Base-by-base conservation (phyloP, 2,113 vertebrate genomes). In the Macrotis lagotis region DNA sequence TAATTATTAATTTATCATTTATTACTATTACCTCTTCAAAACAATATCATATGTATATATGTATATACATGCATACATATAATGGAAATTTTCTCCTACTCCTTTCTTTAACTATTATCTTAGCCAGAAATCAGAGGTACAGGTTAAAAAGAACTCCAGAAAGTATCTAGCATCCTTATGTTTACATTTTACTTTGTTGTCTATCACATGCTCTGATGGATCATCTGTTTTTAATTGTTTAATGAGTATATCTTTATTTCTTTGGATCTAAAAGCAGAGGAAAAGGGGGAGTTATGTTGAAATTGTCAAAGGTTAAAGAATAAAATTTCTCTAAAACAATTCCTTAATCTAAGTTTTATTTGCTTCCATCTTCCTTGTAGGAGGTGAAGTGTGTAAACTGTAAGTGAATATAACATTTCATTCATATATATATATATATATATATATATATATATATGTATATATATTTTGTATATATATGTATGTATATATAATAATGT, bases 221-320 rank as follows among this genome's bases (percentile, higher is more conserved):
- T 50, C 50, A 3, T 22, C 28, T 37, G 37, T 49, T 59, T 91
- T 55, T 74, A 8, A 4, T 92, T 55, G 26, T 16, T 92, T 49
- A 24, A 37, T 48, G 14, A 12, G 47, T 88, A 93, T 91, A 48
- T 31, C 59, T 88, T 90, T 94, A 53, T 88, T 51, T 94, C 96
- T 92, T 22, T 74, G 51, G 6, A 10, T 83, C 92, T 50, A 94
- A 26, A 22, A 89, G 88, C 22, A 93, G 74, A 0, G 55, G 16
- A 90, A 92, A 83, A 3, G 93, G n/a, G 91, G 8, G 90, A 91
- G 89, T 91, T 91, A 94, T 37, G 24, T 50, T 49, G 8, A 95
- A 90, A 93, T 89, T 90, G 89, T 91, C 44, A 90, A 7, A 59
- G 3, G 55, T 52, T 51, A 95, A 31, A 88, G n/a, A 90, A 90